phyloP scores from a whole-genome alignment of 2,797 vertebrate species.

The Leucoraja ocellata region DNA sequence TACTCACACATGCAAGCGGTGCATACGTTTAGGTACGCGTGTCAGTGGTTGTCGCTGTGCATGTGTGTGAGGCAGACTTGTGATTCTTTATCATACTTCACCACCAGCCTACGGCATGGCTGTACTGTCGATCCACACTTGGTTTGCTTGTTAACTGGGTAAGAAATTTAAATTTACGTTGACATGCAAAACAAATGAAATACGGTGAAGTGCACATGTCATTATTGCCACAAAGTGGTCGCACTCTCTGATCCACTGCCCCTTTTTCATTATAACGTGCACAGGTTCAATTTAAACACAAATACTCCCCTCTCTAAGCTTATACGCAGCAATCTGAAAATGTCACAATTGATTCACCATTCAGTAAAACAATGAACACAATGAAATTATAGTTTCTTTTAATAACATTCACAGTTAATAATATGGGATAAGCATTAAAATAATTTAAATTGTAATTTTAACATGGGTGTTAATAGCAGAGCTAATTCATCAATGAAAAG shows the following conservation, averaged over 20 bases:
- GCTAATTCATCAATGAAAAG: background rate
- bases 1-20: background rate
- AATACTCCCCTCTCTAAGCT: background rate
- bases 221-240: background rate
- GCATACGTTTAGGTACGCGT: background rate
- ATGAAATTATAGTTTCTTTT: constrained; percentile 7
- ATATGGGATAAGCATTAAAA: background rate
- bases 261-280: background rate
- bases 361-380: constrained; percentile 16
- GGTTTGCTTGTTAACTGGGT: background rate
- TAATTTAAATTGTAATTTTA: background rate
- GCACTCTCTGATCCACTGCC: background rate
- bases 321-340: background rate
- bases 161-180: background rate
- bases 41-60: background rate
- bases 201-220: background rate
- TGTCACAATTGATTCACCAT: background rate
- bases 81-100: background rate
- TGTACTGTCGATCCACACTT: background rate
- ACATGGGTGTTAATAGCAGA: background rate
- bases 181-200: background rate
- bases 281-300: constrained; percentile 28
- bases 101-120: background rate
- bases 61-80: background rate
- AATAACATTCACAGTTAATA: background rate